Evolutionary conservation across 2,888 invertebrate species (phyloP).

Genomic region (Nebria salina): DNA sequence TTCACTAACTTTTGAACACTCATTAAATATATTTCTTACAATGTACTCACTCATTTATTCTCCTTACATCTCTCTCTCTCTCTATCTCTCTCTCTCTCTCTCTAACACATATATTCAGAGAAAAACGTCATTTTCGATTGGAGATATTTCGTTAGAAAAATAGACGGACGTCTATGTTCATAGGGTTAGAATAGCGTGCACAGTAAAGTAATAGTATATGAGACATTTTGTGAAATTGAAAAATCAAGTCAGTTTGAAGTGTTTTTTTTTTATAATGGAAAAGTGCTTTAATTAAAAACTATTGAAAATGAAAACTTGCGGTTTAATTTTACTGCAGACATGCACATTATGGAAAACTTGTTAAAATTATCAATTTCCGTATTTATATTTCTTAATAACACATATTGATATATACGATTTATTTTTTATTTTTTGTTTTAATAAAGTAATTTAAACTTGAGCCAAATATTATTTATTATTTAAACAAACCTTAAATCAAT

Average conservation of each 20-base stretch:
- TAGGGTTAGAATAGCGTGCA: background rate
- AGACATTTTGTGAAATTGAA: constrained; percentile 20
- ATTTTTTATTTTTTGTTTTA: too few species aligned
- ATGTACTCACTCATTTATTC: too few species aligned
- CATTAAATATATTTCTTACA: too few species aligned
- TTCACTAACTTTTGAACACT: too few species aligned
- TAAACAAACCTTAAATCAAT: too few species aligned
- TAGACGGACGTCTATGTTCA: background rate
- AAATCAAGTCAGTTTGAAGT: constrained; percentile 5
- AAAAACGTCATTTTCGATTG: too few species aligned
- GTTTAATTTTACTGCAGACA: background rate
- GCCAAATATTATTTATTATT: too few species aligned
- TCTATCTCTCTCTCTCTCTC: too few species aligned
- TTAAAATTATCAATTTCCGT: background rate
- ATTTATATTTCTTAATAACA: background rate
- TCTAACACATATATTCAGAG: too few species aligned
- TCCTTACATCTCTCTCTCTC: too few species aligned
- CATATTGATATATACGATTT: background rate
- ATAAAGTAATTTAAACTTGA: too few species aligned
- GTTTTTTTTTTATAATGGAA: constrained; percentile 7
- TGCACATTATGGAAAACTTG: background rate
- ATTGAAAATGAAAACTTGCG: background rate
- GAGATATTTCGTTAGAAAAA: background rate
- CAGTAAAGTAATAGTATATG: background rate
- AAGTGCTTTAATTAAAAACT: background rate